A percentile compares a stretch with the other conserved stretches of the same genome.
These are phyloP conservation scores for Sinocyclocheilus grahami DNA, from an alignment of 2,113 vertebrate species.

Conservation along the genomic window DNA sequence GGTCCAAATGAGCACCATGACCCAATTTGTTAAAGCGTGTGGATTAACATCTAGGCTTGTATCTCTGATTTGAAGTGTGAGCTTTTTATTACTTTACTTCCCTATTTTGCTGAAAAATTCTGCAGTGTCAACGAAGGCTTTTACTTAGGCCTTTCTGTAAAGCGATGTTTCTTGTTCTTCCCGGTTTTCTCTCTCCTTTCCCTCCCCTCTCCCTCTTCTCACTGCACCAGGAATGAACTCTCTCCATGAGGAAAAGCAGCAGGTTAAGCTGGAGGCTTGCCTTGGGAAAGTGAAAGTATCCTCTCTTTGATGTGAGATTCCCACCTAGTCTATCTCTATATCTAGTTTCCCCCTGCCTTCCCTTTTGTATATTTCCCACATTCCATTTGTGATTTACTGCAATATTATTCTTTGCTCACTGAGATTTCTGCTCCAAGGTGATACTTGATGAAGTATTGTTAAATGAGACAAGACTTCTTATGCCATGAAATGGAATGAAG, in stretches of 20 bases:
- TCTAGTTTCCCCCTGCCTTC: no score
- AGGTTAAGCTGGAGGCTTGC: conserved; percentile 53
- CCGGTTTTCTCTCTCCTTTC: neutral
- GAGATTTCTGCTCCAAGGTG: neutral
- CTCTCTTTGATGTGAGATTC: conserved; percentile 55
- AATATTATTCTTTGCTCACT: neutral
- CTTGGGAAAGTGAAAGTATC: conserved; percentile 52
- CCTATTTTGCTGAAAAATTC: no score
- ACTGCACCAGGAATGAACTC: conserved; percentile 56
- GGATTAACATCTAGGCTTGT: no score
- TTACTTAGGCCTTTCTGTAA: no score
- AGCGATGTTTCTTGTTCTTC: no score
- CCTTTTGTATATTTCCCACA: neutral
- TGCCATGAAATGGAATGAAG: neutral
- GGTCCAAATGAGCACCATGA: no score
- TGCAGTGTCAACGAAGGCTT: no score
- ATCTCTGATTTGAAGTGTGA: no score
- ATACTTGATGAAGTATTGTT: neutral
- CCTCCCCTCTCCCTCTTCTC: conserved; percentile 39
- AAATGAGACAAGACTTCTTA: neutral
- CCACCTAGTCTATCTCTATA: conserved; percentile 25
- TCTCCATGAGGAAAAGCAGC: conserved; percentile 42
- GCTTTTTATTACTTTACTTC: no score
- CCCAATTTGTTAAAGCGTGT: no score
- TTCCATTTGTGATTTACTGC: neutral